Percentiles rank a stretch among this genome's conserved stretches.
These are phyloP conservation scores for Sarcophilus harrisii DNA, from an alignment of 2,797 vertebrate genomes.

Conservation along the genomic window DNA sequence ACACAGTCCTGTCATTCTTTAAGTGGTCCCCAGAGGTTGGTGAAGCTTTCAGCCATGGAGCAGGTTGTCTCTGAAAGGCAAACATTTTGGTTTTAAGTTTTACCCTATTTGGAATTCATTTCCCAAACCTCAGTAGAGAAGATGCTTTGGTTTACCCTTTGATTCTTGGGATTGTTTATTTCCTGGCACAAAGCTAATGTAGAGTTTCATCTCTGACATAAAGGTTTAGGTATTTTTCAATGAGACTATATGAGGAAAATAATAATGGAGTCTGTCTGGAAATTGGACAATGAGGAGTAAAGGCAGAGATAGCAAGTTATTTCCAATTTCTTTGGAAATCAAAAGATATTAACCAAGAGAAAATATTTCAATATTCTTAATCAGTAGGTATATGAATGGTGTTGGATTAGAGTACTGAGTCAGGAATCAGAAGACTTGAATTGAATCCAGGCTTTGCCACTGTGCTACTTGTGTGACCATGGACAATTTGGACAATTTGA, in stretches of 20 bases:
- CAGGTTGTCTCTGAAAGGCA: constrained; percentile 73
- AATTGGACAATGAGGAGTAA: constrained; percentile 79
- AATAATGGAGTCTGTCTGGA: constrained; percentile 54
- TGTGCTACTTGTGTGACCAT: neutral
- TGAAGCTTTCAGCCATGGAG: constrained; percentile 63
- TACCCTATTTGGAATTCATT: constrained; percentile 73
- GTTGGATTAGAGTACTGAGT: neutral
- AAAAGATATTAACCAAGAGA: neutral
- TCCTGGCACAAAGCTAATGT: constrained; percentile 59
- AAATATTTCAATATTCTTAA: neutral
- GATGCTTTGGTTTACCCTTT: constrained; percentile 62
- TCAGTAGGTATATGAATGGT: neutral
- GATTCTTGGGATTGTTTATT: constrained; percentile 67
- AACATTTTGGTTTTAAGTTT: constrained; percentile 81
- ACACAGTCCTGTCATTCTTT: constrained; percentile 9
- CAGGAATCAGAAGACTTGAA: neutral
- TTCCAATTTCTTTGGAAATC: constrained; percentile 45
- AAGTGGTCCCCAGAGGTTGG: constrained; percentile 58
- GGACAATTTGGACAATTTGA: neutral
- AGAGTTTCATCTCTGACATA: constrained; percentile 67
- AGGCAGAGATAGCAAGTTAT: constrained; percentile 67
- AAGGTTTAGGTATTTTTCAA: constrained; percentile 74
- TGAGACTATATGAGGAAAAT: constrained; percentile 59
- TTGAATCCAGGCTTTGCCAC: neutral
- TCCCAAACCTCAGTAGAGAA: constrained; percentile 69